Base-by-base conservation (phyloP, 2,888 invertebrate species). In the Drosophila kanekoi region DNA sequence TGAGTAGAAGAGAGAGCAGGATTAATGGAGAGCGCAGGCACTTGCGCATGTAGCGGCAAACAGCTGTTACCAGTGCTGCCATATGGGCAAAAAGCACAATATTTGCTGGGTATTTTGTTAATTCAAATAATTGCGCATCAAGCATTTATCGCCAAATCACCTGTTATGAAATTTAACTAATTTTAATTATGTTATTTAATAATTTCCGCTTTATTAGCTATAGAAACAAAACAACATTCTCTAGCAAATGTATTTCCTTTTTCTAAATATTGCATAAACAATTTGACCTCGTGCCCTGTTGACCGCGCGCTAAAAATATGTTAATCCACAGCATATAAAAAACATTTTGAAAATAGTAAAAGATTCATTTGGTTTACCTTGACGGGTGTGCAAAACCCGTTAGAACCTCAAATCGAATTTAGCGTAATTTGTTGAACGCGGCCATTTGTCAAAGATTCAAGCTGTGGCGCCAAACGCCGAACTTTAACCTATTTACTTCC, bases 401-500 rank as follows among this genome's bases (percentile, higher is more conserved):
- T 82, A 80, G 80, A 83, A 80, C 80, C 41, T 45, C 47, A 41
- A 37, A 61, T 20, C 54, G 28, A 71, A 71, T 68, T 66, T 52
- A 78, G 49, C 83, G 79, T 72, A 66, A 79, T 72, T 82, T 79
- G 60, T 20, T 37, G 58, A 58, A 58, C 33, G 13, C 10, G 41
- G 54, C 62, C 63, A 79, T 81, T 78, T 81, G 60, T 73, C 65
- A 78, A 64, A 67, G 48, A 54, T 47, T 51, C 47, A 62, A 48
- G 16, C 18, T 4, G 48, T 67, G 79, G 72, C 84, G 79, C 84
- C 87, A 80, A 66, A 48, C 20, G 51, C 56, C 84, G 87, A 89
- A 84, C 90, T 87, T 83, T 89, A 89, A 85, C 85, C 85, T 80
- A 85, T 89, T 85, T 45, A 89, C 85, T 85, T 85, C 85, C 85